Base-by-base conservation (phyloP, 2,888 invertebrate genomes). In the Noctua pronuba region DNA sequence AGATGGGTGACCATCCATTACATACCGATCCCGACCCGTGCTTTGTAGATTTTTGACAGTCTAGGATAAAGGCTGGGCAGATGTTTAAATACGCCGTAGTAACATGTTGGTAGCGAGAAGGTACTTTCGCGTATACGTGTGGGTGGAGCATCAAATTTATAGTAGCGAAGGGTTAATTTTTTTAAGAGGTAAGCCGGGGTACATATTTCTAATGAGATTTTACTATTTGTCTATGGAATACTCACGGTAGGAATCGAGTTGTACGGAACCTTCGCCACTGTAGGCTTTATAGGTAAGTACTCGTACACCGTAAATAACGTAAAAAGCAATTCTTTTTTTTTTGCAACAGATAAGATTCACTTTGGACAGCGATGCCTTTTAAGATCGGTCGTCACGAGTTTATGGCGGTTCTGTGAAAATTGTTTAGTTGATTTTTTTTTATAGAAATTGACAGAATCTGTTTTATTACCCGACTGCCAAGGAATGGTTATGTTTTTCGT, bases 341-440 rank as follows among this genome's bases (percentile, higher is more conserved):
- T 75, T 75, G 41, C 38, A 68, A 79, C 71, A 83, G 78, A 88
- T 88, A 84, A 84, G 83, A 86, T 86, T 87, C 76, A 87, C 78
- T 86, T 86, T 79, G 52, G 58, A 72, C 82, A 77, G 82, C 75
- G 77, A 75, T 79, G 62, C 52, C 72, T 86, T 85, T 79, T 77
- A 73, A 81, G 73, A 73, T 69, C 52, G 67, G 7, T 28, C 62
- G 69, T 60, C 24, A 69, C 21, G 18, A 18, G 67, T 76, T 79
- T 80, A 58, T 73, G 41, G 65, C 65, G 24, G 52, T 72, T 52
- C 4, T n/a, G 38, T 55, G 16, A 67, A 75, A 52, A 55, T 38
- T 74, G 52, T 58, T 35, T 8, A 24, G 44, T 18, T 11, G 35
- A 55, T n/a, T 79, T 79, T 82, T 52, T 35, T 69, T 24, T 16